A percentile compares a stretch with the other conserved stretches of the same genome.
Evolutionary conservation across 2,113 vertebrate species (phyloP).

Genomic region (Macrotis lagotis): DNA sequence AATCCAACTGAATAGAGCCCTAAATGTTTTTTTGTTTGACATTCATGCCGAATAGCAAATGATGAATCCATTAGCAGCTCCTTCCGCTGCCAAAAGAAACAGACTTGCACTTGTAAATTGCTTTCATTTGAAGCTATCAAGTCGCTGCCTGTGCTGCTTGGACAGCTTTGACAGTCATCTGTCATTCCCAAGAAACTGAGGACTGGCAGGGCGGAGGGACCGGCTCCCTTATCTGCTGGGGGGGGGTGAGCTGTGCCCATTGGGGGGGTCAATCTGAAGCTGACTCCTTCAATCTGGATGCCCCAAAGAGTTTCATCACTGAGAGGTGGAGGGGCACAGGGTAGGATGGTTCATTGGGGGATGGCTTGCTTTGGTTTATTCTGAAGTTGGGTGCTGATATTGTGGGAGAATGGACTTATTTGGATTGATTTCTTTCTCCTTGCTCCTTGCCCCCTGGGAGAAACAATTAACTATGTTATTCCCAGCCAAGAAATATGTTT

Average conservation of each 20-base stretch:
- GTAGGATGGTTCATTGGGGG: conserved; percentile 75
- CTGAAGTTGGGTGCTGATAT: conserved; percentile 78
- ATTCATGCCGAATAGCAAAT: conserved; percentile 82
- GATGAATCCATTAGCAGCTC: conserved; percentile 84
- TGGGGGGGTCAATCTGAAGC: conserved; percentile 62
- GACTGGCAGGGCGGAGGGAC: conserved; percentile 69
- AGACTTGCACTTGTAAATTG: conserved; percentile 84
- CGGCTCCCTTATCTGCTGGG: conserved; percentile 75
- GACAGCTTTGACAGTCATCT: conserved; percentile 77
- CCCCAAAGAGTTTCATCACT: conserved; percentile 68
- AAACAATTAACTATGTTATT: conserved; percentile 60
- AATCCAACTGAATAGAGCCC: conserved; percentile 80
- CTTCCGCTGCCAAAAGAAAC: conserved; percentile 86
- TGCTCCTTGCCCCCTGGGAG: conserved; percentile 17
- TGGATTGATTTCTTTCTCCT: conserved; percentile 70
- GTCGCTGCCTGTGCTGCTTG: conserved; percentile 78
- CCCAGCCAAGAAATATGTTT: conserved; percentile 55
- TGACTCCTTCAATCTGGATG: conserved; percentile 74
- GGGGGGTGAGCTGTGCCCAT: conserved; percentile 66
- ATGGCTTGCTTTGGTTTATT: conserved; percentile 81
- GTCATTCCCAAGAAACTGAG: conserved; percentile 75
- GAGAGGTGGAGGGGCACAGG: conserved; percentile 53
- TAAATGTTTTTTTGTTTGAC: conserved; percentile 84
- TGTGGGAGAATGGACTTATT: conserved; percentile 69
- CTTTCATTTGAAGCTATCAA: conserved; percentile 83